A percentile compares a stretch with the other conserved stretches of the same genome.
Evolutionary conservation across 2,888 invertebrate species (phyloP).

Genomic region (Nomada ruficornis): DNA sequence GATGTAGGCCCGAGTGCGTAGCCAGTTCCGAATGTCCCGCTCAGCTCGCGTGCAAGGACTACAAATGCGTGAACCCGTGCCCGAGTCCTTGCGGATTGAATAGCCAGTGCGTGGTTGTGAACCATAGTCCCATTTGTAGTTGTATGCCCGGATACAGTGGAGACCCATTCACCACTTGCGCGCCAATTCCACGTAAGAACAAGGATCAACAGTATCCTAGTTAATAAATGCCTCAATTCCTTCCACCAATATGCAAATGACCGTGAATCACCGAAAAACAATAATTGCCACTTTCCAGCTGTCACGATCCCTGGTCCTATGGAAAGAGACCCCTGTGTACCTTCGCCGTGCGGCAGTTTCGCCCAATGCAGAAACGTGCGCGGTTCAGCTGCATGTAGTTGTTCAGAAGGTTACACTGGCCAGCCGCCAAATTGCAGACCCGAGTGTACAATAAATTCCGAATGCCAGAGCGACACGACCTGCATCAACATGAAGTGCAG

Average conservation of each 20-base stretch:
- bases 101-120: conserved; percentile 85
- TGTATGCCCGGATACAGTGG: conserved; percentile 85
- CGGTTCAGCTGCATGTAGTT: conserved; percentile 82
- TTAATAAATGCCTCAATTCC: background rate
- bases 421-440: conserved; percentile 82
- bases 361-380: conserved; percentile 88
- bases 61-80: conserved; percentile 89
- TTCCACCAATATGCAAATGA: background rate
- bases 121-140: conserved; percentile 85
- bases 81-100: conserved; percentile 86
- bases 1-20: conserved; percentile 89
- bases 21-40: conserved; percentile 87
- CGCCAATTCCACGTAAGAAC: conserved; percentile 77
- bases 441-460: conserved; percentile 84
- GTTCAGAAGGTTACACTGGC: conserved; percentile 84
- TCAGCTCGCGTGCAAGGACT: conserved; percentile 87
- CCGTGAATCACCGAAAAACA: background rate
- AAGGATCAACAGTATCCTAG: background rate
- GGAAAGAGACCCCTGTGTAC: conserved; percentile 87
- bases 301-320: conserved; percentile 84
- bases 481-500: conserved; percentile 85
- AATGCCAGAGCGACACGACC: conserved; percentile 84
- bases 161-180: conserved; percentile 84
- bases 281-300: conserved; percentile 81
- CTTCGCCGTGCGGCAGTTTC: conserved; percentile 90